Percentiles rank a stretch among this genome's conserved stretches.
Evolutionary conservation across 2,797 vertebrate species (phyloP).

Genomic region (Lacerta viridis): DNA sequence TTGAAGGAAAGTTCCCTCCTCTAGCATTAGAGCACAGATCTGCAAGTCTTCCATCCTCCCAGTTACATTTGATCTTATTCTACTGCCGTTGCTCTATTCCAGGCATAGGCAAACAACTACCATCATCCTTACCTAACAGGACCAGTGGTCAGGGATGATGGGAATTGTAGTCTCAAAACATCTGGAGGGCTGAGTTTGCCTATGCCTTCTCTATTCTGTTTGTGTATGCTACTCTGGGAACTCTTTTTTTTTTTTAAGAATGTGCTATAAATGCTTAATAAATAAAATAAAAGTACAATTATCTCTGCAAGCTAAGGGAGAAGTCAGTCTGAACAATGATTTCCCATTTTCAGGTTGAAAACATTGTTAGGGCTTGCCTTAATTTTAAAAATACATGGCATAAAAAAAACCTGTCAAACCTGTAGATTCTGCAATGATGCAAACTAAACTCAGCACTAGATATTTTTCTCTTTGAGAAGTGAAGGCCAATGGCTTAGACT

Average conservation of each 20-base stretch:
- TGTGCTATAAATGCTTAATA: background rate
- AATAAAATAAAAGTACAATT: background rate
- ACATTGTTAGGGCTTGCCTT: background rate
- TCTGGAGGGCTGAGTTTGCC: no score
- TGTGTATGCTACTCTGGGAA: background rate
- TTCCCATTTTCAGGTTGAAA: background rate
- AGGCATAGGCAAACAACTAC: no score
- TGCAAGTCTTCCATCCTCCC: background rate
- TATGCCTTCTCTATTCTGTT: background rate
- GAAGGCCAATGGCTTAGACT: background rate
- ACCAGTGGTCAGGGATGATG: no score
- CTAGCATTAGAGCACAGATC: background rate
- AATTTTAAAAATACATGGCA: background rate
- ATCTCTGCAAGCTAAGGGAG: background rate
- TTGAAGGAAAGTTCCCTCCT: background rate
- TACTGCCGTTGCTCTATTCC: background rate
- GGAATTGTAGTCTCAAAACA: no score
- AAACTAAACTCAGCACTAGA: background rate
- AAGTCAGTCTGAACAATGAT: background rate
- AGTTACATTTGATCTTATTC: background rate
- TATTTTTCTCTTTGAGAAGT: constrained; percentile 46
- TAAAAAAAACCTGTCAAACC: background rate
- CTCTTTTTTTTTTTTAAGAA: background rate
- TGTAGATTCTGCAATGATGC: background rate
- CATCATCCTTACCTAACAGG: no score